These are phyloP conservation scores for Cheilosia pagana DNA, from an alignment of 2,888 invertebrate species.

Conservation along the genomic window DNA sequence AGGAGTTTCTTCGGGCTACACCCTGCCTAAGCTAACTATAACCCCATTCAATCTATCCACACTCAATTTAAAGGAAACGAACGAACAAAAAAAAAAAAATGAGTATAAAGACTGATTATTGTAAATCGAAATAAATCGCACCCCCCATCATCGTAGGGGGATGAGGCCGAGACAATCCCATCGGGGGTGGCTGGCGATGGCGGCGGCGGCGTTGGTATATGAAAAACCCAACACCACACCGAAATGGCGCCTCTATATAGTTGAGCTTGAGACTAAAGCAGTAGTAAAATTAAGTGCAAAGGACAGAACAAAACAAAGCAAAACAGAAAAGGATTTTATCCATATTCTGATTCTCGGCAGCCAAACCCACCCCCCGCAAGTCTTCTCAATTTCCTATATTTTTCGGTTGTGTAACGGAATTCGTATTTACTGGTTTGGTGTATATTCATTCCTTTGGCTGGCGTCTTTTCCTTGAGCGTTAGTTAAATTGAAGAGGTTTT, in stretches of 20 bases:
- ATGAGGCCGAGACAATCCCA: constrained; percentile 24
- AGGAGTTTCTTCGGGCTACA: constrained; percentile 30
- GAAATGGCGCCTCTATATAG: constrained; percentile 72
- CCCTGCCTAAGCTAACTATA: constrained; percentile 43
- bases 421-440: constrained; percentile 53
- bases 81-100: constrained; percentile 28
- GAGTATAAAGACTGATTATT: constrained; percentile 59
- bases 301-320: constrained; percentile 29
- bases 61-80: constrained; percentile 56
- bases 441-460: constrained; percentile 49
- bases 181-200: constrained; percentile 1
- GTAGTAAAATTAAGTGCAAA: constrained; percentile 61
- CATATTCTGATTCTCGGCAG: not conserved
- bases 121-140: constrained; percentile 74
- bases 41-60: constrained; percentile 64
- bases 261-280: constrained; percentile 40
- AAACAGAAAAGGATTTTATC: constrained; percentile 37
- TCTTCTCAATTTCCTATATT: constrained; percentile 64
- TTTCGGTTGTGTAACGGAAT: constrained; percentile 63
- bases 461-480: constrained; percentile 54
- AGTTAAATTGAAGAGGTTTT: constrained; percentile 64
- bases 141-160: constrained; percentile 19
- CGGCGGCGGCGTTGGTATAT: no score
- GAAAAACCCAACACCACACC: constrained; percentile 32
- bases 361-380: not conserved